Evolutionary conservation across 2,113 vertebrate genomes (phyloP).

Genomic region (Sebastes schlegelii): DNA sequence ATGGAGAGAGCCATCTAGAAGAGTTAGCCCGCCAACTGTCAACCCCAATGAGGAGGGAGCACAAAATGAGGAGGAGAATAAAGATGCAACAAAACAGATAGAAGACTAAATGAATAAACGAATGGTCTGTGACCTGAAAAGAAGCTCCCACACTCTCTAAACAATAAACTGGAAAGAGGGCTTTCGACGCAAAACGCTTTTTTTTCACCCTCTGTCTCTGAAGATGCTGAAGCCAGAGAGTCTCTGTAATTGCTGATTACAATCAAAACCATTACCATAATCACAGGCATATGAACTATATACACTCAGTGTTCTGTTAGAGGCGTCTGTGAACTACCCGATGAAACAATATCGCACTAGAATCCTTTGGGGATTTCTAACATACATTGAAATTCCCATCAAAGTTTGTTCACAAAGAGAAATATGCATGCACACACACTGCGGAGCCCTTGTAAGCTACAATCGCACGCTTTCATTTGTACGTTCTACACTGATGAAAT

Average conservation of each 20-base stretch:
- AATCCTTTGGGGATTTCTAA: conserved; percentile 8
- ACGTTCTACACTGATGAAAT: not conserved
- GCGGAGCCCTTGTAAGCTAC: too few relatives aligned
- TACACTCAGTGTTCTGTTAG: not conserved
- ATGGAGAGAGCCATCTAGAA: conserved; percentile 18
- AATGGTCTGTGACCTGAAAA: conserved; percentile 44
- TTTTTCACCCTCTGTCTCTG: not conserved
- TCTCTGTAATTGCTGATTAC: conserved; percentile 10
- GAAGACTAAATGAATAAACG: conserved; percentile 30
- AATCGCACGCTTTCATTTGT: not conserved
- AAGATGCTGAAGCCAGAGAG: conserved; percentile 10
- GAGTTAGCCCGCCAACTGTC: conserved; percentile 7
- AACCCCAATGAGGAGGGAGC: conserved; percentile 3
- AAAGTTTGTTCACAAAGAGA: conserved; percentile 16
- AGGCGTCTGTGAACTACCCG: not conserved
- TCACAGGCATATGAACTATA: conserved; percentile 6
- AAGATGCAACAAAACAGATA: conserved; percentile 34
- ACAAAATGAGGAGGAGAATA: not conserved
- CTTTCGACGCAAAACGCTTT: not conserved
- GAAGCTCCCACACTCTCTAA: conserved; percentile 11
- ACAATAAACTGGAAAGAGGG: conserved; percentile 17
- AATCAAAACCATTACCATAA: conserved; percentile 16
- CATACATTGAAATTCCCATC: conserved; percentile 11
- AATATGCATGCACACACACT: not conserved
- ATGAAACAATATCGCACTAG: not conserved